These are phyloP conservation scores for Oscheius sp. DNA, from an alignment of 2,888 invertebrate species.

Conservation along the genomic window DNA sequence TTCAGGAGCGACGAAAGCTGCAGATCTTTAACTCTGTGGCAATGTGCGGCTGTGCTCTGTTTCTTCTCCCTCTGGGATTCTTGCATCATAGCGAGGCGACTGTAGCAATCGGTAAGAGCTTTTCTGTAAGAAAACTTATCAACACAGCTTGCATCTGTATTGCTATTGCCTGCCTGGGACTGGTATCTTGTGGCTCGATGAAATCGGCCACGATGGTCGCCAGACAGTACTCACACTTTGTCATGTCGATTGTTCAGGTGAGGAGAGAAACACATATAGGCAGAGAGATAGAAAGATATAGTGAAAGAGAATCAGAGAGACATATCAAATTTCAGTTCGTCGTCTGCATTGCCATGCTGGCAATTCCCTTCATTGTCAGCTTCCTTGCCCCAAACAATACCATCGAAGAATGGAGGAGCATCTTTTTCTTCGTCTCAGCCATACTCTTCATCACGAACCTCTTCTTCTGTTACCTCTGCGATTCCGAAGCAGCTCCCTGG, in stretches of 20 bases:
- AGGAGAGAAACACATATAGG: neutral
- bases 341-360: constrained; percentile 52
- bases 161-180: constrained; percentile 51
- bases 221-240: constrained; percentile 55
- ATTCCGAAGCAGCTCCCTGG: constrained; percentile 50
- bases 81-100: constrained; percentile 38
- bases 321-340: constrained; percentile 43
- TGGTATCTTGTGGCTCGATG: constrained; percentile 58
- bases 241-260: constrained; percentile 62
- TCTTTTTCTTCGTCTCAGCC: constrained; percentile 35
- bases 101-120: constrained; percentile 15
- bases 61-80: constrained; percentile 59
- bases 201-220: constrained; percentile 57
- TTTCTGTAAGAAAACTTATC: neutral
- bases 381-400: constrained; percentile 54
- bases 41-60: constrained; percentile 57
- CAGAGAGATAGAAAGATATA: neutral
- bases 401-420: constrained; percentile 50
- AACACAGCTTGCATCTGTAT: constrained; percentile 45
- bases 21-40: constrained; percentile 60
- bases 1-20: constrained; percentile 51
- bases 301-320: too few species aligned
- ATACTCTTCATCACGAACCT: constrained; percentile 48
- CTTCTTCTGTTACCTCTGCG: constrained; percentile 55
- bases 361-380: constrained; percentile 53